phyloP scores from a whole-genome alignment of 2,888 invertebrate species.

The Mesorhabditis belari region DNA sequence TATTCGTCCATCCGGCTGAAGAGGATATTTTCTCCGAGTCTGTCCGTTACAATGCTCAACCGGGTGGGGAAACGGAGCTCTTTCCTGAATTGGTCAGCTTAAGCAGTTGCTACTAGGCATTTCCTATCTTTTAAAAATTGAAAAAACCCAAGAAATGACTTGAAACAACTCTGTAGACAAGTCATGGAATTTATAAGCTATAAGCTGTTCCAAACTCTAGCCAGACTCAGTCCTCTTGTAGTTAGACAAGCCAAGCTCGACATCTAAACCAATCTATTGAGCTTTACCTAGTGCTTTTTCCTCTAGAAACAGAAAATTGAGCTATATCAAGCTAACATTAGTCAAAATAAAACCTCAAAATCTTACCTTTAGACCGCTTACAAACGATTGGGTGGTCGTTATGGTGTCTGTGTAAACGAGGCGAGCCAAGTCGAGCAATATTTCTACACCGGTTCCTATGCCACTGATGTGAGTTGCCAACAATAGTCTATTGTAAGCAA shows the following conservation, averaged over 20 bases:
- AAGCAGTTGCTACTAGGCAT: too few species aligned
- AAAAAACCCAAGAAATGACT: too few species aligned
- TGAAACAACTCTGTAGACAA: too few species aligned
- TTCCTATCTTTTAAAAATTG: too few species aligned
- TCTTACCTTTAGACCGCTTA: slow-evolving; percentile 15
- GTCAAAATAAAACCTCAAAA: neutral
- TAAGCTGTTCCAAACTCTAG: too few species aligned
- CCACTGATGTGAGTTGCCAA: slow-evolving; percentile 26
- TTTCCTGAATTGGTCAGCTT: neutral
- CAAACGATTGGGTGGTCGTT: slow-evolving; percentile 26
- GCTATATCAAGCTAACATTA: neutral
- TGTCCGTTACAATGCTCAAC: slow-evolving; percentile 21
- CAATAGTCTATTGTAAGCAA: too few species aligned
- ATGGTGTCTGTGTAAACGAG: slow-evolving; percentile 29
- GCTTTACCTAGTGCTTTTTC: too few species aligned
- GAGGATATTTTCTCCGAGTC: slow-evolving; percentile 36
- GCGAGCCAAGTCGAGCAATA: slow-evolving; percentile 26
- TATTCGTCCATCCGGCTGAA: slow-evolving; percentile 24
- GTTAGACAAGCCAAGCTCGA: too few species aligned
- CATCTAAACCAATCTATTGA: too few species aligned
- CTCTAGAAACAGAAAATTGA: too few species aligned
- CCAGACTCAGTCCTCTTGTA: too few species aligned
- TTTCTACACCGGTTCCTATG: slow-evolving; percentile 32
- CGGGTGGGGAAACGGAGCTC: slow-evolving; percentile 4
- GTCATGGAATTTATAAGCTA: too few species aligned